Conservation (phyloP, 2,888 invertebrate species). For the Amiota communis region DNA sequence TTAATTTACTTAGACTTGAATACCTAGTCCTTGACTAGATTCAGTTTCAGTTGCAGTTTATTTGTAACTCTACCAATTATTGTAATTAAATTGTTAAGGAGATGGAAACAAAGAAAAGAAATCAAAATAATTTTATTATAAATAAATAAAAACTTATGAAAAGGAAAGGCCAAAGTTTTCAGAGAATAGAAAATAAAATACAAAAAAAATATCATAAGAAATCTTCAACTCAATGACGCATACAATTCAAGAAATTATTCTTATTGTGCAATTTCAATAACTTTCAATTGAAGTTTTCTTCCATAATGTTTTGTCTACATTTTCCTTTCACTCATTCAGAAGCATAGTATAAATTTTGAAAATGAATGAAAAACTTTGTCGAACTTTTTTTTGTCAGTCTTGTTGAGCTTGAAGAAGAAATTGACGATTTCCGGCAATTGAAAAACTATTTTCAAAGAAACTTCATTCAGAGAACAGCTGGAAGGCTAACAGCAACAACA, state of each 20-base stretch:
- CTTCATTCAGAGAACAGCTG: no score
- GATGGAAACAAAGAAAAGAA: no score
- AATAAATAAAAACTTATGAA: no score
- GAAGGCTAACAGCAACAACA: no score
- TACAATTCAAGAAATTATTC: conserved; percentile 63
- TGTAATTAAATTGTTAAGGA: no score
- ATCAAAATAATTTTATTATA: no score
- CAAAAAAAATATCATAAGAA: neutral
- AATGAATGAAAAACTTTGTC: conserved; percentile 49
- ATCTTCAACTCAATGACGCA: conserved; percentile 59
- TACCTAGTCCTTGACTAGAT: no score
- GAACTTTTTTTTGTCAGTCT: conserved; percentile 30
- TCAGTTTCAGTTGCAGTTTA: no score
- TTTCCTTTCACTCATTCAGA: conserved; percentile 46
- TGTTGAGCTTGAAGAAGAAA: conserved; percentile 36
- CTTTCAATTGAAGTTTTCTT: conserved; percentile 64
- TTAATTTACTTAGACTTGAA: conserved; percentile 53
- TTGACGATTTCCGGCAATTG: conserved; percentile 46
- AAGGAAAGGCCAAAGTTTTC: no score
- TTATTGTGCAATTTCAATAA: conserved; percentile 65
- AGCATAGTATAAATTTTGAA: neutral
- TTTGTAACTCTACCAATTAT: no score
- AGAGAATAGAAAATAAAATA: no score
- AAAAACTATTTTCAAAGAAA: conserved; percentile 28
- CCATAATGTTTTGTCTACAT: conserved; percentile 50